Evolutionary conservation across 2,113 vertebrate species (phyloP).

Genomic region (Dicentrarchus labrax): DNA sequence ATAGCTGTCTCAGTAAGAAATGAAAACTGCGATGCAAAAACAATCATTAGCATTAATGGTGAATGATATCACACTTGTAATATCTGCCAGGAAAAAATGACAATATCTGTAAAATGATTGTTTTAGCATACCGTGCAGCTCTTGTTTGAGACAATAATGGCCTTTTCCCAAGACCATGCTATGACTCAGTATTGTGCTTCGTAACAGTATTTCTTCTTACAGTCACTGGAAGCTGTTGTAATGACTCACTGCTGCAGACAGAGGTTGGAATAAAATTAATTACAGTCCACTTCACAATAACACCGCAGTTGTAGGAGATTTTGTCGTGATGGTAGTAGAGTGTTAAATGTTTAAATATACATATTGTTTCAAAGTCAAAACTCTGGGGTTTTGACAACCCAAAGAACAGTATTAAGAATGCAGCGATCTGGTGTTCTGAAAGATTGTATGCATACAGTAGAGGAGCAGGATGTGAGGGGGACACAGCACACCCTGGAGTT

Average conservation of each 20-base stretch:
- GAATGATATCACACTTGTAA: too few species aligned
- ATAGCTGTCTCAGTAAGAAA: too few species aligned
- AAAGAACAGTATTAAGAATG: background rate
- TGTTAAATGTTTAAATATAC: conserved; percentile 30
- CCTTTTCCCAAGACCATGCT: too few species aligned
- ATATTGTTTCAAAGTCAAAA: background rate
- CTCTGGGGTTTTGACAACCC: conserved; percentile 12
- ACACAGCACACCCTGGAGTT: conserved; percentile 45
- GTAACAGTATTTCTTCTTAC: too few species aligned
- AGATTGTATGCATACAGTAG: conserved; percentile 31
- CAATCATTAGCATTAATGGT: too few species aligned
- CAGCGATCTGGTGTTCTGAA: conserved; percentile 33
- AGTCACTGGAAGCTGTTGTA: too few species aligned
- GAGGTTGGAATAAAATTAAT: background rate
- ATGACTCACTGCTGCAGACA: background rate
- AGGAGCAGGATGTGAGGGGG: background rate
- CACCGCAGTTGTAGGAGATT: background rate
- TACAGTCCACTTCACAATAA: background rate
- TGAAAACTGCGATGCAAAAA: too few species aligned
- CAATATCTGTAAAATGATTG: too few species aligned
- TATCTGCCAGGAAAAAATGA: too few species aligned
- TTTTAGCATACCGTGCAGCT: too few species aligned
- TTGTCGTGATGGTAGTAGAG: background rate
- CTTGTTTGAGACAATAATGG: too few species aligned
- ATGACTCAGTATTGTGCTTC: too few species aligned